These are phyloP conservation scores for Taurulus bubalis DNA, from an alignment of 2,113 vertebrate species.

Conservation along the genomic window DNA sequence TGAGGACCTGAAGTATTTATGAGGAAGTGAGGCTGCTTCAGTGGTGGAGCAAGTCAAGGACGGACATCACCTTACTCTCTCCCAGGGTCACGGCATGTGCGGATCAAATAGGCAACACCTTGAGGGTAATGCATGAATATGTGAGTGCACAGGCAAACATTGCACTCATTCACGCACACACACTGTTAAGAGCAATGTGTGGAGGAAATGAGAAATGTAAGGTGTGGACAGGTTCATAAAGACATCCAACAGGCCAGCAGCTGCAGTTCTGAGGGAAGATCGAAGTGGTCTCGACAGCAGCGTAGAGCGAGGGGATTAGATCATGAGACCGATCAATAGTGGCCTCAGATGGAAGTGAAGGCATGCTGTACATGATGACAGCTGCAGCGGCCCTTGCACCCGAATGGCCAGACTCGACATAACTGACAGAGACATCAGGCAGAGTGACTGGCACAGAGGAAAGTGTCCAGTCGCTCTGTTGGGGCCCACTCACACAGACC, in stretches of 20 bases:
- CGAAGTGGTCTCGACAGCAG: slow-evolving; percentile 54
- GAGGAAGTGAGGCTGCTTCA: slow-evolving; percentile 50
- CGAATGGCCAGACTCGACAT: slow-evolving; percentile 23
- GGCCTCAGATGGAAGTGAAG: slow-evolving; percentile 55
- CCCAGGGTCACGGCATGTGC: slow-evolving; percentile 48
- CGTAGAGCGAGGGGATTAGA: slow-evolving; percentile 67
- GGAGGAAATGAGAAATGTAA: slow-evolving; percentile 45
- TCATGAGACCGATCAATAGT: slow-evolving; percentile 71
- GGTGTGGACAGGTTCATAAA: slow-evolving; percentile 67
- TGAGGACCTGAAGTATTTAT: slow-evolving; percentile 79
- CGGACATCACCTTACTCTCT: slow-evolving; percentile 46
- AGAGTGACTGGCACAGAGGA: slow-evolving; percentile 45
- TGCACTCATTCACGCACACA: slow-evolving; percentile 8
- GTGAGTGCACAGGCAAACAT: slow-evolving; percentile 23
- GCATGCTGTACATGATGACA: slow-evolving; percentile 46
- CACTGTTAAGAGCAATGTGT: slow-evolving; percentile 5
- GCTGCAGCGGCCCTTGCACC: slow-evolving; percentile 13
- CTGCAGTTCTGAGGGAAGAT: slow-evolving; percentile 43
- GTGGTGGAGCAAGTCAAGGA: slow-evolving; percentile 27
- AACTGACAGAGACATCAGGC: slow-evolving; percentile 54
- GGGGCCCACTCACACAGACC: slow-evolving; percentile 51
- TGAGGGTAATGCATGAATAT: slow-evolving; percentile 13
- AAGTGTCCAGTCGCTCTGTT: slow-evolving; percentile 34
- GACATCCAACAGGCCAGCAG: slow-evolving; percentile 54
- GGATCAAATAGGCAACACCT: slow-evolving; percentile 42